These are phyloP conservation scores for Bombus cullumanus DNA, from an alignment of 1,140 invertebrate genomes.

Conservation along the genomic window DNA sequence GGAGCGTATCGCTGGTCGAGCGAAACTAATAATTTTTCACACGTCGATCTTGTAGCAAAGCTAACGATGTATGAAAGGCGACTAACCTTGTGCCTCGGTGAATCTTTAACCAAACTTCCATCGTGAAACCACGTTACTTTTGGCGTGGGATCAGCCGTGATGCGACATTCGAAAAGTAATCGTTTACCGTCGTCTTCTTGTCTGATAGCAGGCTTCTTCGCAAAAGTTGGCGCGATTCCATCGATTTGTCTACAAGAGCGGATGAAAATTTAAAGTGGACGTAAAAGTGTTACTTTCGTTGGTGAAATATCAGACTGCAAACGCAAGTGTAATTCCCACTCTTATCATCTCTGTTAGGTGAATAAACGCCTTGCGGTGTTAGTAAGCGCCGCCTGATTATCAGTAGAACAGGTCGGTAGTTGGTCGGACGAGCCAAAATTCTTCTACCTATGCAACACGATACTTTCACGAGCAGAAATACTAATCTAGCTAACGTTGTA, in stretches of 20 bases:
- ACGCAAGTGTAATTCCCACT: not conserved
- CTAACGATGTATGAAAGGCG: fast-evolving
- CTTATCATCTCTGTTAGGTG: no score
- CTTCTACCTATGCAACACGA: not conserved
- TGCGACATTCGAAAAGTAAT: slow-evolving; percentile 97
- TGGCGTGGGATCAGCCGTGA: slow-evolving; percentile 96
- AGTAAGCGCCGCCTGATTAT: not conserved
- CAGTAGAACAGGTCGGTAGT: not conserved
- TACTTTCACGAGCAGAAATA: not conserved
- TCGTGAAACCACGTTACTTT: slow-evolving; percentile 96
- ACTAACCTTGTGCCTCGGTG: slow-evolving; percentile 91
- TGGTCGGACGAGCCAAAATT: not conserved
- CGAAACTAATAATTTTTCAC: no score
- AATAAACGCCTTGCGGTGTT: not conserved
- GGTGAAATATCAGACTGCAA: not conserved
- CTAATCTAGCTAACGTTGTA: not conserved
- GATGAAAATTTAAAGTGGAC: not conserved
- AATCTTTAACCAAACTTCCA: slow-evolving; percentile 89
- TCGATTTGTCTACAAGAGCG: slow-evolving; percentile 92
- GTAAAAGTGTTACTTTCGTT: no score
- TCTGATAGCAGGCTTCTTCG: slow-evolving; percentile 97
- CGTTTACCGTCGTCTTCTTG: slow-evolving; percentile 98
- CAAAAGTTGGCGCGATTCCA: slow-evolving; percentile 98
- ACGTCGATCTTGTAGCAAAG: no score
- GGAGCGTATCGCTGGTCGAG: no score